Percentiles rank a stretch among this genome's conserved stretches.
phyloP scores from a whole-genome alignment of 2,797 vertebrate genomes.

The Tragelaphus oryx region DNA sequence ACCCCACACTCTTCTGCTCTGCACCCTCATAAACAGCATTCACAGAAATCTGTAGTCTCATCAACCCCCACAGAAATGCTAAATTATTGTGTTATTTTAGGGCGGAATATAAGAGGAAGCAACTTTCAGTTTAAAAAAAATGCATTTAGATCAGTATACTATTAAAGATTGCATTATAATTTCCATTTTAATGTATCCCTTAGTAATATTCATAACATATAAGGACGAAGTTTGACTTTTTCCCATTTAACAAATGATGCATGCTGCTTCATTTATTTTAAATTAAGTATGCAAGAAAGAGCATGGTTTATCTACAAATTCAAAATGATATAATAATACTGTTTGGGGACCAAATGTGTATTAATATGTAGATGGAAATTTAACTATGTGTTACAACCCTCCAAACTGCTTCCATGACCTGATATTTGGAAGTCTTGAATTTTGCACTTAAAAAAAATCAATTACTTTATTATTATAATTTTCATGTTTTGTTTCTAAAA shows the following conservation, averaged over 20 bases:
- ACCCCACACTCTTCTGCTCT: neutral
- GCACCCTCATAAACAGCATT: neutral
- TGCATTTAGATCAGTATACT: constrained; percentile 42
- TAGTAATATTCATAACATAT: constrained; percentile 53
- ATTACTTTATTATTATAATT: constrained; percentile 74
- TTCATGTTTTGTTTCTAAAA: constrained; percentile 72
- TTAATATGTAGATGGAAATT: constrained; percentile 67
- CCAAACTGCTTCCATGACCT: constrained; percentile 52
- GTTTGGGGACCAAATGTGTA: constrained; percentile 54
- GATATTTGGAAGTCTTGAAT: constrained; percentile 68
- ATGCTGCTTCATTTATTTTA: constrained; percentile 62
- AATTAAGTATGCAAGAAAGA: constrained; percentile 63
- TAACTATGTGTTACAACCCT: constrained; percentile 61
- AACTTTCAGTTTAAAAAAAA: constrained; percentile 41
- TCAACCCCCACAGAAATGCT: neutral
- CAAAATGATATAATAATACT: constrained; percentile 63
- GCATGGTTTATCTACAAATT: constrained; percentile 61
- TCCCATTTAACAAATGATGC: constrained; percentile 58
- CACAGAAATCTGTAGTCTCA: constrained; percentile 1
- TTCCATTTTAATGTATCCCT: constrained; percentile 54
- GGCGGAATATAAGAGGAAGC: neutral
- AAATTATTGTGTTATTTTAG: neutral
- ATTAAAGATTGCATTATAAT: constrained; percentile 53
- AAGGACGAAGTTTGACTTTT: constrained; percentile 51
- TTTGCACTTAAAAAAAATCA: constrained; percentile 67